phyloP scores from a whole-genome alignment of 2,888 invertebrate genomes.

The Alloplasta piceator region DNA sequence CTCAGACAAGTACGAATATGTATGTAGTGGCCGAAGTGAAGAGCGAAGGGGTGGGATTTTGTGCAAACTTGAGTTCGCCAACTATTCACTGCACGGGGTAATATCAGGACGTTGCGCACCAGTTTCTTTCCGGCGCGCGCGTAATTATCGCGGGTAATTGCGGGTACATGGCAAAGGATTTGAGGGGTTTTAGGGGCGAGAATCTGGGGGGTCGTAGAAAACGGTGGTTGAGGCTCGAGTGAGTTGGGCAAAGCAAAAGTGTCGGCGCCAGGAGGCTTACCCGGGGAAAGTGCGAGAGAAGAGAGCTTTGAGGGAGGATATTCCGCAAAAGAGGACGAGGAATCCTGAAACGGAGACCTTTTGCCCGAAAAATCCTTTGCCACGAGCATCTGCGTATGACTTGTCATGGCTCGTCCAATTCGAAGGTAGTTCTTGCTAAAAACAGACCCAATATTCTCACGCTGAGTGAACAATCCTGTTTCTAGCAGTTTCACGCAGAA shows the following conservation, averaged over 20 bases:
- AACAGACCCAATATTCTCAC: slow-evolving; percentile 42
- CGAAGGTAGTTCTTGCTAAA: slow-evolving; percentile 63
- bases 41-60: slow-evolving; percentile 1
- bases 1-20: not conserved
- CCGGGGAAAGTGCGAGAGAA: slow-evolving; percentile 47
- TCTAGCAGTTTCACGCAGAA: slow-evolving; percentile 57
- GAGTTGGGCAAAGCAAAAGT: slow-evolving; percentile 27
- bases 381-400: not conserved
- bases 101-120: slow-evolving; percentile 66
- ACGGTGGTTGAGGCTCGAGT: slow-evolving; percentile 21
- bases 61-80: slow-evolving; percentile 63
- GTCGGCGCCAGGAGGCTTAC: slow-evolving; percentile 33
- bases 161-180: slow-evolving; percentile 57
- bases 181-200: slow-evolving; percentile 54
- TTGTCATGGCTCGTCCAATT: slow-evolving; percentile 58
- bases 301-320: slow-evolving; percentile 4
- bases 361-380: no score
- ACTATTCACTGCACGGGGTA: slow-evolving; percentile 54
- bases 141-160: slow-evolving; percentile 71
- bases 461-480: slow-evolving; percentile 73
- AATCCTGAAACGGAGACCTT: not conserved
- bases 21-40: slow-evolving; percentile 2
- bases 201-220: slow-evolving; percentile 25
- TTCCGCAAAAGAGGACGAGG: no score
- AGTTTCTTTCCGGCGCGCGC: slow-evolving; percentile 62